phyloP scores from a whole-genome alignment of 1,140 invertebrate genomes.

The Listronotus bonariensis region DNA sequence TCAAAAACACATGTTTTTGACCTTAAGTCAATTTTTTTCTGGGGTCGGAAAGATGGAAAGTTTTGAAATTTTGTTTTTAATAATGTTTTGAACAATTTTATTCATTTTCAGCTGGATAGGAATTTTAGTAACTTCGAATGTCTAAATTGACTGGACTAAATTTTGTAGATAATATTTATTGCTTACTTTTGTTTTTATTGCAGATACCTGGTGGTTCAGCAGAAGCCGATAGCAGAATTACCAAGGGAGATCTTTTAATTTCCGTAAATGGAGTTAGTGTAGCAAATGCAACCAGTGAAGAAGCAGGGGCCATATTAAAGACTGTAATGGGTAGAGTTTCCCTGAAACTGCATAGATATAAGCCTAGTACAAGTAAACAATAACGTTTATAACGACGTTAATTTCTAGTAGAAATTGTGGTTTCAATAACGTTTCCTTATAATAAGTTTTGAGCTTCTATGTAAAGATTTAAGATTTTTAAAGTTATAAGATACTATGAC shows the following conservation, averaged over 20 bases:
- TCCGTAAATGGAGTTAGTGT: conserved; percentile 89
- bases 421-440: conserved; percentile 9
- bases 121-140: too few relatives aligned
- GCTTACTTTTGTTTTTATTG: conserved; percentile 4
- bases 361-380: conserved; percentile 59
- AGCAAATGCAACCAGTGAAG: conserved; percentile 78
- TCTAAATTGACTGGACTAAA: too few relatives aligned
- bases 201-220: conserved; percentile 88
- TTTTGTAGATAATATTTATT: too few relatives aligned
- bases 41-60: too few relatives aligned
- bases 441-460: not conserved
- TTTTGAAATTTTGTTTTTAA: too few relatives aligned
- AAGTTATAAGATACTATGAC: conserved; percentile 16
- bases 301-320: conserved; percentile 88
- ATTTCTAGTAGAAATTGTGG: conserved; percentile 10
- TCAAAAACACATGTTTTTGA: too few relatives aligned
- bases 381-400: conserved; percentile 7
- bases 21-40: too few relatives aligned
- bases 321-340: conserved; percentile 75
- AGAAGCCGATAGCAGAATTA: conserved; percentile 87
- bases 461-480: conserved; percentile 7
- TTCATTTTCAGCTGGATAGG: too few relatives aligned
- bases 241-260: conserved; percentile 91
- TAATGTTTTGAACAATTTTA: too few relatives aligned
- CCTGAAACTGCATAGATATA: conserved; percentile 82